Conservation (phyloP, 37 sponge, comb jelly and placozoan genomes). For the Beroe ovata region DNA sequence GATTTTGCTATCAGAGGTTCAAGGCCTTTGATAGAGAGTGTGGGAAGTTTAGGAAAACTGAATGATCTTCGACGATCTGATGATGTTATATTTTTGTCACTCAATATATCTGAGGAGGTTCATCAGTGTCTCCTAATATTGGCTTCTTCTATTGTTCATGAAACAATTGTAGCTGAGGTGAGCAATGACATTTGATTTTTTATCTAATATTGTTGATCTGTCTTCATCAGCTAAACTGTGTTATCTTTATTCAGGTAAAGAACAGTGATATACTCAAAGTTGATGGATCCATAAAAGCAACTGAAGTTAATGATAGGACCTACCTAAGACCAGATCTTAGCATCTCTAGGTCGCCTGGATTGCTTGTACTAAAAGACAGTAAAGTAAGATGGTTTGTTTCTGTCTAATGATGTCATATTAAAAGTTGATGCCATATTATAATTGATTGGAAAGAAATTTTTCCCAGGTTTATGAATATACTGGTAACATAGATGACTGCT, state of each 20-base stretch:
- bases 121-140: neutral
- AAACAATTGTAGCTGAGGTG: conserved; percentile 30
- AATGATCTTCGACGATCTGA: conserved; percentile 6
- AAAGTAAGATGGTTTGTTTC: neutral
- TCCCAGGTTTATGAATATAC: conserved; percentile 29
- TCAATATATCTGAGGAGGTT: neutral
- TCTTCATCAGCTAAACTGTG: no score
- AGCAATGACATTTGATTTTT: neutral
- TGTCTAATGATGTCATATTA: no score
- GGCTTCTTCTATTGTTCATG: conserved; percentile 2
- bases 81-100: conserved; percentile 23
- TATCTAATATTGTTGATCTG: no score
- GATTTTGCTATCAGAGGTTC: conserved; percentile 48
- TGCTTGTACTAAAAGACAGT: conserved; percentile 11
- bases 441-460: no score
- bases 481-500: neutral
- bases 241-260: conserved; percentile 1
- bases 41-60: conserved; percentile 25
- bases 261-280: neutral
- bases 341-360: neutral
- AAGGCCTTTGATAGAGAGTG: neutral
- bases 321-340: neutral
- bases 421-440: no score
- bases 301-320: neutral
- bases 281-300: neutral